phyloP scores from a whole-genome alignment of 2,113 vertebrate species.

The Otocyon megalotis region DNA sequence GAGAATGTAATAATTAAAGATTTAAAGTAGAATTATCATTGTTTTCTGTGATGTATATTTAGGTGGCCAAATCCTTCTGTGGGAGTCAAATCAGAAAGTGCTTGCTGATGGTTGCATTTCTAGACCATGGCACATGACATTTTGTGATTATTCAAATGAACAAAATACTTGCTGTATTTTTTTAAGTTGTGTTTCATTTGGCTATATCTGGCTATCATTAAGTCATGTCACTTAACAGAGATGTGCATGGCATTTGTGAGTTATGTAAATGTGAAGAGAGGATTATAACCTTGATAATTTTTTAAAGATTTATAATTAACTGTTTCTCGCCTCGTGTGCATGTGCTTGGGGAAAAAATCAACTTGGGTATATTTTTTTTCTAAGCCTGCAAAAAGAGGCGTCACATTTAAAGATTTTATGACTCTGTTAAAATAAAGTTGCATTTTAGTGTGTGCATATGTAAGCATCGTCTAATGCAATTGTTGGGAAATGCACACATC shows the following conservation, averaged over 20 bases:
- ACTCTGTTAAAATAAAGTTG: conserved; percentile 57
- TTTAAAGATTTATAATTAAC: conserved; percentile 5
- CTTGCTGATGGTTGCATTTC: background rate
- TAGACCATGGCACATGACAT: background rate
- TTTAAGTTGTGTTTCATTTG: background rate
- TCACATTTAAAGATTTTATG: conserved; percentile 58
- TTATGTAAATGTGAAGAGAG: conserved; percentile 12
- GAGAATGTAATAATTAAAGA: conserved; percentile 15
- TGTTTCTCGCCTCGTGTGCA: conserved; percentile 41
- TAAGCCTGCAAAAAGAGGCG: conserved; percentile 39
- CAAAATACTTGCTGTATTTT: background rate
- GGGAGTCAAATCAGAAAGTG: background rate
- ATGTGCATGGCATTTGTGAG: background rate
- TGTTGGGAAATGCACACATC: conserved; percentile 75
- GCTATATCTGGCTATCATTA: background rate
- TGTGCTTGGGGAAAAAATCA: conserved; percentile 28
- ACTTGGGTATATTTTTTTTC: conserved; percentile 1
- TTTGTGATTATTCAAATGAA: background rate
- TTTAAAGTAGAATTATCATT: background rate
- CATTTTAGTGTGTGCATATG: conserved; percentile 62
- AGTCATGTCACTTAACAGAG: background rate
- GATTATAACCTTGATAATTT: conserved; percentile 8
- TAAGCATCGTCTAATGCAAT: conserved; percentile 78
- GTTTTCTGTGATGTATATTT: background rate
- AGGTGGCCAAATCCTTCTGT: background rate